Conservation (phyloP, 1,140 invertebrate genomes). For the Cyclargus thomasi region DNA sequence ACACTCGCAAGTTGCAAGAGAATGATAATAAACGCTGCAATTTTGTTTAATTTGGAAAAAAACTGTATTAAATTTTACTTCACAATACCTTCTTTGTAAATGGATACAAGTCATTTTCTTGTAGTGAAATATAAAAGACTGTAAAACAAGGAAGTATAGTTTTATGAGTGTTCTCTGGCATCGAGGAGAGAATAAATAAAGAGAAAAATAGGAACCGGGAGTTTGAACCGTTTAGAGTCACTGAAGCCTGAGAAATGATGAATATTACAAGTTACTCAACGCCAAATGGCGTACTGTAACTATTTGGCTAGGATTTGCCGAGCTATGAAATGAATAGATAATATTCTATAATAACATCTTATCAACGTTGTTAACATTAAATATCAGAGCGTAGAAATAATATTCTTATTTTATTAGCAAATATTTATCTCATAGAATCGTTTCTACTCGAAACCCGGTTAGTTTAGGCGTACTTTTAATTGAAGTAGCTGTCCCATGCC, state of each 20-base stretch:
- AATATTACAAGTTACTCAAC: slow-evolving; percentile 58
- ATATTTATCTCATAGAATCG: too few relatives aligned
- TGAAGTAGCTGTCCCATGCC: too few relatives aligned
- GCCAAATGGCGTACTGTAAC: slow-evolving; percentile 41
- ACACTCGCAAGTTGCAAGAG: not conserved
- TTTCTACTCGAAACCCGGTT: too few relatives aligned
- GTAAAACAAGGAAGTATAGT: slow-evolving; percentile 62
- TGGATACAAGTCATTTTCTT: slow-evolving; percentile 31
- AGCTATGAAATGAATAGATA: not conserved
- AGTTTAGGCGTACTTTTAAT: too few relatives aligned
- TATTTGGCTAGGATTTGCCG: not conserved
- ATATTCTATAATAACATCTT: not conserved
- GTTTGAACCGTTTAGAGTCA: slow-evolving; percentile 62
- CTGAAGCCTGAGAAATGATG: slow-evolving; percentile 56
- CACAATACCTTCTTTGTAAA: slow-evolving; percentile 12
- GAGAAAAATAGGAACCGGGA: slow-evolving; percentile 53
- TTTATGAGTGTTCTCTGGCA: slow-evolving; percentile 65
- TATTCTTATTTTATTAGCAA: too few relatives aligned
- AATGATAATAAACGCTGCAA: not conserved
- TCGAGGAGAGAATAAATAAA: slow-evolving; percentile 62
- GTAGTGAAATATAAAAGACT: slow-evolving; percentile 56
- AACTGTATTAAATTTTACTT: slow-evolving; percentile 17
- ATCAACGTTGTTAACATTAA: not conserved
- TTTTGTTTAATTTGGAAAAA: slow-evolving; percentile 5
- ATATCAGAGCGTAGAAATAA: too few relatives aligned